Conservation (phyloP, 2,888 invertebrate genomes). For the Drepanosiphum platanoidis region DNA sequence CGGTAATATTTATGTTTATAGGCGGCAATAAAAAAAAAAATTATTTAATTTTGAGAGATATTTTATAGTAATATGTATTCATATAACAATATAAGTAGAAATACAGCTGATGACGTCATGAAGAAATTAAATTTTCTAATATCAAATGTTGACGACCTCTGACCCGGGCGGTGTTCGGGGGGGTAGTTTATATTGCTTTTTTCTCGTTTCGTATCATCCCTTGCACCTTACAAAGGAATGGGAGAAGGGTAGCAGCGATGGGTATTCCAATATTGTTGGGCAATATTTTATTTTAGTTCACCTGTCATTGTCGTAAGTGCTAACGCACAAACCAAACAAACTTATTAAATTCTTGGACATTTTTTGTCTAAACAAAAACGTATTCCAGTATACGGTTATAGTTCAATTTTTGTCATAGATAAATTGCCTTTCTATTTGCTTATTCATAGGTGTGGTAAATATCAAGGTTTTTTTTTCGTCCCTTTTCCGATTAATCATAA, state of each 20-base stretch:
- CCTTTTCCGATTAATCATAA: constrained; percentile 53
- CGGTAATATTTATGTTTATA: constrained; percentile 28
- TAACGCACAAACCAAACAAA: constrained; percentile 54
- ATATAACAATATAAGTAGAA: background rate
- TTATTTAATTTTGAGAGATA: constrained; percentile 24
- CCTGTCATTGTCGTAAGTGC: constrained; percentile 60
- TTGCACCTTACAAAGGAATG: constrained; percentile 45
- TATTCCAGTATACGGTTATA: background rate
- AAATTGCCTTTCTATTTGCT: background rate
- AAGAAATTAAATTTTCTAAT: constrained; percentile 45
- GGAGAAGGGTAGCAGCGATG: constrained; percentile 44
- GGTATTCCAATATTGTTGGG: constrained; percentile 57
- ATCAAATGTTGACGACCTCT: constrained; percentile 55
- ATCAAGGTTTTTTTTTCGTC: constrained; percentile 7
- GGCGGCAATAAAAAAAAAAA: constrained; percentile 8
- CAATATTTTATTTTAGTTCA: constrained; percentile 62
- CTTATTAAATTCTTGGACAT: constrained; percentile 61
- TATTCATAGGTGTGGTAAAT: constrained; percentile 20
- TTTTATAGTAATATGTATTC: background rate
- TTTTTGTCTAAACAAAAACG: constrained; percentile 40
- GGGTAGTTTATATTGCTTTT: constrained; percentile 61
- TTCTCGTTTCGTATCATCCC: constrained; percentile 56
- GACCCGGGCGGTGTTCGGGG: constrained; percentile 21
- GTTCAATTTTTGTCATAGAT: background rate
- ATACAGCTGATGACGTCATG: constrained; percentile 32